Evolutionary conservation across 2,797 vertebrate genomes (phyloP).

Genomic region (Taeniopygia guttata): DNA sequence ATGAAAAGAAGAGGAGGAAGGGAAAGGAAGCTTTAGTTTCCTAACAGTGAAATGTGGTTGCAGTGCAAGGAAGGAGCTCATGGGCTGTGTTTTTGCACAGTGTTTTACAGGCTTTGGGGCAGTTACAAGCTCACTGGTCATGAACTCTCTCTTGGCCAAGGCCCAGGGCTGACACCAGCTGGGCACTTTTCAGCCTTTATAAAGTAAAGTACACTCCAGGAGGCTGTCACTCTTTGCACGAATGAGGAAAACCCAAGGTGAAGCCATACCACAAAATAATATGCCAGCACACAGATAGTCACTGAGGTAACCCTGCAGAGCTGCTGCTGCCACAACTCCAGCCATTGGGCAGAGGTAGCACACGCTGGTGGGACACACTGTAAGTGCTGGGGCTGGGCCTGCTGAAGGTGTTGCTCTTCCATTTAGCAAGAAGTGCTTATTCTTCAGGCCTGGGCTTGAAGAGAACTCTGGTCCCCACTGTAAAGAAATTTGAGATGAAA

Average conservation of each 20-base stretch:
- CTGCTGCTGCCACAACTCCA: not conserved
- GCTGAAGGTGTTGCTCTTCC: not conserved
- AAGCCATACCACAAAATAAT: not conserved
- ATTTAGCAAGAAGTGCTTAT: not conserved
- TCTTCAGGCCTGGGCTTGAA: not conserved
- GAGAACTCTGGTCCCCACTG: not conserved
- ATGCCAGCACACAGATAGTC: not conserved
- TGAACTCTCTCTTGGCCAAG: constrained; percentile 11
- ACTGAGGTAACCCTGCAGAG: not conserved
- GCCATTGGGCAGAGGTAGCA: not conserved
- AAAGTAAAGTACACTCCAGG: constrained; percentile 28
- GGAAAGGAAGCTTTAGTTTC: not conserved
- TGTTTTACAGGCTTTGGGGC: not conserved
- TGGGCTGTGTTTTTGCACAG: not conserved
- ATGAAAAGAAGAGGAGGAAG: not conserved
- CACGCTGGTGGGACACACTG: not conserved
- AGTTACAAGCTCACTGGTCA: not conserved
- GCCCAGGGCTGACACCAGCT: constrained; percentile 31
- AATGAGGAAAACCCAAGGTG: not conserved
- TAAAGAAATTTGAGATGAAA: not conserved
- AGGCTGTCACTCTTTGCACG: not conserved
- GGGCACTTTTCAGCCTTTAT: constrained; percentile 39
- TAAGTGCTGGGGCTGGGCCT: not conserved
- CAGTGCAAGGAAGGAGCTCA: not conserved
- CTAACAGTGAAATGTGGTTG: not conserved